Conservation (phyloP, 1,140 invertebrate genomes). For the Marisa cornuarietis region DNA sequence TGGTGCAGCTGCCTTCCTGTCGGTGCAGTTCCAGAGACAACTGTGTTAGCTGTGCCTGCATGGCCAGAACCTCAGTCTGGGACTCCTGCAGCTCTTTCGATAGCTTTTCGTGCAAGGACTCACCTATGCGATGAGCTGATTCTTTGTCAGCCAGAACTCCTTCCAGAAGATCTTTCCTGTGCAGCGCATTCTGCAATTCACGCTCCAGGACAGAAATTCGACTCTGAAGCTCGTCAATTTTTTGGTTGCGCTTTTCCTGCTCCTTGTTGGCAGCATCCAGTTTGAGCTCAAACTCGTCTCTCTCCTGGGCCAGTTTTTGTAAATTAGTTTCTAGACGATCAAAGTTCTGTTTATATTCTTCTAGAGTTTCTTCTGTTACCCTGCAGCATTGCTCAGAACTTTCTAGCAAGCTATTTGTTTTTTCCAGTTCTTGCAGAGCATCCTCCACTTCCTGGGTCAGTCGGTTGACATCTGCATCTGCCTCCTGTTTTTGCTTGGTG, state of each 20-base stretch:
- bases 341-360: constrained; percentile 24
- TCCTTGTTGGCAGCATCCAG: constrained; percentile 12
- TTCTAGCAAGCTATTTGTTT: constrained; percentile 14
- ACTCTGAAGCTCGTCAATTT: constrained; percentile 14
- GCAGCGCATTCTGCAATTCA: constrained; percentile 18
- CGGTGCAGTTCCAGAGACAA: constrained; percentile 9
- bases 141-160: constrained; percentile 23
- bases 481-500: constrained; percentile 21
- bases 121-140: constrained; percentile 10
- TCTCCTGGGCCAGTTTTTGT: constrained; percentile 22
- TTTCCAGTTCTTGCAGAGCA: constrained; percentile 23
- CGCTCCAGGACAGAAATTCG: constrained; percentile 15
- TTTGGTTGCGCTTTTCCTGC: constrained; percentile 17
- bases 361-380: constrained; percentile 19
- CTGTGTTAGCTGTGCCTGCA: constrained; percentile 13
- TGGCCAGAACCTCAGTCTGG: constrained; percentile 16
- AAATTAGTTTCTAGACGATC: constrained; percentile 20
- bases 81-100: constrained; percentile 21
- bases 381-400: constrained; percentile 11
- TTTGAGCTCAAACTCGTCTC: constrained; percentile 27
- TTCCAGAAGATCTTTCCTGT: constrained; percentile 16
- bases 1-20: constrained; percentile 9
- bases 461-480: constrained; percentile 22
- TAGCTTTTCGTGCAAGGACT: constrained; percentile 22
- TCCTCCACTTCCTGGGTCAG: constrained; percentile 24